Conservation (phyloP, 2,797 vertebrate species). For the Lithobates sylvaticus region DNA sequence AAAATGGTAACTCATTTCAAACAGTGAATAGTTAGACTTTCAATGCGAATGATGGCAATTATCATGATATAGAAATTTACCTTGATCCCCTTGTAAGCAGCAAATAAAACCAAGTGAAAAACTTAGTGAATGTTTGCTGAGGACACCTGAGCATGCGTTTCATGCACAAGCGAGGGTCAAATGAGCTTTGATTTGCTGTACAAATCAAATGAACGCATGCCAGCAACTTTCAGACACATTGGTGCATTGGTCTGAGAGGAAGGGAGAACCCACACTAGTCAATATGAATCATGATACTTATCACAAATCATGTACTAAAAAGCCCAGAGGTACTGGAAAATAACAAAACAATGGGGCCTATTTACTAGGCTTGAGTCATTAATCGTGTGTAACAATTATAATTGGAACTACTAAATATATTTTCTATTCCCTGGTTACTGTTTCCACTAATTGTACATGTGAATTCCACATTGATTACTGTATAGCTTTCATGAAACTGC, state of each 20-base stretch:
- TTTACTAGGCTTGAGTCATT: slow-evolving; percentile 20
- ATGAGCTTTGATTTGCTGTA: slow-evolving; percentile 75
- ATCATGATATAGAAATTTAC: slow-evolving; percentile 73
- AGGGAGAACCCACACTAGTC: slow-evolving; percentile 64
- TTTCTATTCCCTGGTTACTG: too few relatives aligned
- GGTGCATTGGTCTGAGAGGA: slow-evolving; percentile 73
- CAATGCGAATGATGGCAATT: slow-evolving; percentile 2
- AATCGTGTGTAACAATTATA: neutral
- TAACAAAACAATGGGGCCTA: slow-evolving; percentile 33
- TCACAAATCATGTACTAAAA: slow-evolving; percentile 65
- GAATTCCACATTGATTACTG: neutral
- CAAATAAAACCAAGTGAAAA: slow-evolving; percentile 85
- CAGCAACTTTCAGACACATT: slow-evolving; percentile 78
- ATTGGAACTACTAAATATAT: neutral
- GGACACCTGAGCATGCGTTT: slow-evolving; percentile 67
- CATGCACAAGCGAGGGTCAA: slow-evolving; percentile 81
- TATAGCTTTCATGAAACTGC: neutral
- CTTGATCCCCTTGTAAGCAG: slow-evolving; percentile 89
- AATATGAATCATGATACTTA: slow-evolving; percentile 49
- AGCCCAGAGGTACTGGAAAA: slow-evolving; percentile 60
- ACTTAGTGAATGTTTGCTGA: slow-evolving; percentile 78
- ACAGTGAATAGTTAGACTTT: neutral
- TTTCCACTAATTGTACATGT: too few relatives aligned
- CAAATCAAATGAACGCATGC: slow-evolving; percentile 81
- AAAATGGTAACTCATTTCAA: too few relatives aligned